Percentiles rank a stretch among this genome's conserved stretches.
These are phyloP conservation scores for Cantharis flavilabris DNA, from an alignment of 2,888 invertebrate species.

Conservation along the genomic window DNA sequence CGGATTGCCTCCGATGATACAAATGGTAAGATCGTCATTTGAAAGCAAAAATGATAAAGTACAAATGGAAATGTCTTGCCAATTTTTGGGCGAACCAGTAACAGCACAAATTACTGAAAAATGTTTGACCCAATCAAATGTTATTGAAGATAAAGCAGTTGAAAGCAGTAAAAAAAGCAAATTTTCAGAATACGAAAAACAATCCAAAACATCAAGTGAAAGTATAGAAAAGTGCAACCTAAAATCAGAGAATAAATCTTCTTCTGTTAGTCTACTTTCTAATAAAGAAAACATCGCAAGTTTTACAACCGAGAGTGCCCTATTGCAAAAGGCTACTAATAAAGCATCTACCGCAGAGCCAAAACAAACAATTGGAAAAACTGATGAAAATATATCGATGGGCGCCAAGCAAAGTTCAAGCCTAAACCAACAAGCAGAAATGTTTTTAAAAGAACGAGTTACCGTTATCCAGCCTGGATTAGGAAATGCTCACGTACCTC, in stretches of 20 bases:
- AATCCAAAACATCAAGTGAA: background rate
- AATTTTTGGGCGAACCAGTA: conserved; percentile 8
- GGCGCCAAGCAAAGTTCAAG: background rate
- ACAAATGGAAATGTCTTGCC: conserved; percentile 26
- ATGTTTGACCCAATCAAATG: conserved; percentile 11
- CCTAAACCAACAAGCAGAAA: background rate
- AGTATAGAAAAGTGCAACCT: background rate
- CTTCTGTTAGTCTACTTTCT: background rate
- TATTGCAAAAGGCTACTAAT: background rate
- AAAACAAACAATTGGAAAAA: background rate
- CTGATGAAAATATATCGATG: background rate
- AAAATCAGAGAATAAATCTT: background rate
- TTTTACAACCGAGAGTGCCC: background rate
- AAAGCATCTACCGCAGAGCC: background rate
- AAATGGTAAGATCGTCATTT: conserved; percentile 16
- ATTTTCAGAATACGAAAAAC: background rate
- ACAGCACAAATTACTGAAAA: conserved; percentile 18
- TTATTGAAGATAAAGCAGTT: conserved; percentile 23
- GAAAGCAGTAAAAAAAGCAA: conserved; percentile 3
- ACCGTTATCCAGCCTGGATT: conserved; percentile 46
- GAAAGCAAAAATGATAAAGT: conserved; percentile 23
- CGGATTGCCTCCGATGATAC: conserved; percentile 15
- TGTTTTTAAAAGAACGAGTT: conserved; percentile 42
- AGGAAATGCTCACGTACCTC: conserved; percentile 55
- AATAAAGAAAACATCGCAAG: background rate